Evolutionary conservation across 2,113 vertebrate genomes (phyloP).

Genomic region (Kobus ellipsiprymnus): DNA sequence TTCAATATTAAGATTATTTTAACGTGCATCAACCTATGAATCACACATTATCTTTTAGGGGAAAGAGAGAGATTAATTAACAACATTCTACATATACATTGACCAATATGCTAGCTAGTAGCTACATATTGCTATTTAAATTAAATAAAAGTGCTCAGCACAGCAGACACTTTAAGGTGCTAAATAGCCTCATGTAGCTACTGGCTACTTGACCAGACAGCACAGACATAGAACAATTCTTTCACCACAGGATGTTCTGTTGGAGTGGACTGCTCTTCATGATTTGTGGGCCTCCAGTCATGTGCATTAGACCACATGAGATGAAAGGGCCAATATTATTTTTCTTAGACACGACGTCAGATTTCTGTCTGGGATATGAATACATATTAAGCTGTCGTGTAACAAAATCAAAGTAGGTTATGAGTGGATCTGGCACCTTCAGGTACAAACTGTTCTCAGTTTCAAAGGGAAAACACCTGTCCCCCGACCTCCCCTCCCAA

Average conservation of each 20-base stretch:
- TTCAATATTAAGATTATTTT: too few species aligned
- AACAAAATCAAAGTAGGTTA: neutral
- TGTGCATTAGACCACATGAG: neutral
- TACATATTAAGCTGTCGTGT: neutral
- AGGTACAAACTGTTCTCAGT: neutral
- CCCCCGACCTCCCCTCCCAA: fast-evolving
- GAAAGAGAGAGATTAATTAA: too few species aligned
- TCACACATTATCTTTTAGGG: too few species aligned
- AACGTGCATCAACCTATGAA: too few species aligned
- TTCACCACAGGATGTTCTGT: neutral
- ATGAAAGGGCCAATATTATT: neutral
- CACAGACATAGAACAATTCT: neutral
- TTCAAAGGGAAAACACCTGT: neutral
- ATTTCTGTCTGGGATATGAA: neutral
- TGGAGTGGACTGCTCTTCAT: neutral
- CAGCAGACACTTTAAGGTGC: neutral
- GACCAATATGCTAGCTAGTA: neutral
- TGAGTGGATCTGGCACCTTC: neutral
- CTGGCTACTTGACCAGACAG: neutral
- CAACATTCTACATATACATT: too few species aligned
- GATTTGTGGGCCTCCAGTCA: neutral
- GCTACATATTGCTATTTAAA: neutral
- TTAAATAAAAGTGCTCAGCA: neutral
- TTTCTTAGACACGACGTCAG: neutral
- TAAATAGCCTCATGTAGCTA: neutral